phyloP scores from a whole-genome alignment of 2,888 invertebrate genomes.

The Dorcus parallelipipedus region DNA sequence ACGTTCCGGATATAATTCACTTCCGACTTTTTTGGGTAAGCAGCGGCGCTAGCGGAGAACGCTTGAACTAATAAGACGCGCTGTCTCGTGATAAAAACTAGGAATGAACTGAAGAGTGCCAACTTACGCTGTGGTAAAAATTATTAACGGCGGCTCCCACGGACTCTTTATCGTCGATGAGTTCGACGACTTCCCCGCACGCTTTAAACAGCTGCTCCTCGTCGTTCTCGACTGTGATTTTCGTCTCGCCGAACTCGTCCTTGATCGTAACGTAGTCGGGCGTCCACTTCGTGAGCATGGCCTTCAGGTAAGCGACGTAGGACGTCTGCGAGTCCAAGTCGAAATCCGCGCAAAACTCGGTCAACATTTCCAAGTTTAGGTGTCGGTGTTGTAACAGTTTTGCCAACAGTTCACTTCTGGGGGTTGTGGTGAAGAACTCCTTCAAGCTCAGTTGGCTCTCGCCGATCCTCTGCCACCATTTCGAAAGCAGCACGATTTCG shows the following conservation, averaged over 20 bases:
- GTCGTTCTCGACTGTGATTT: conserved; percentile 28
- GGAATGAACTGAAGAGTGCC: conserved; percentile 4
- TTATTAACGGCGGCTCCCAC: conserved; percentile 34
- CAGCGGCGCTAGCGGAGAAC: no score
- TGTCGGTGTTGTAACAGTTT: conserved; percentile 26
- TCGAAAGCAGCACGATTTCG: conserved; percentile 23
- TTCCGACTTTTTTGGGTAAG: no score
- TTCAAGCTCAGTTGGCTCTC: conserved; percentile 29
- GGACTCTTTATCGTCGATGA: conserved; percentile 38
- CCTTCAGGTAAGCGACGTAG: conserved; percentile 44
- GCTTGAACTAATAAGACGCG: no score
- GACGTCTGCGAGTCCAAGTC: conserved; percentile 43
- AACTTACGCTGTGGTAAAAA: conserved; percentile 34
- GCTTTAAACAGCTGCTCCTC: conserved; percentile 35
- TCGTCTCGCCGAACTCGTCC: conserved; percentile 31
- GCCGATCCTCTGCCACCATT: conserved; percentile 38
- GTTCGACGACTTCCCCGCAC: conserved; percentile 39
- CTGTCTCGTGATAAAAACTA: no score
- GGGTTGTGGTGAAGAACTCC: conserved; percentile 30
- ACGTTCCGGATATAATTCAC: no score
- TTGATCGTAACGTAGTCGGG: conserved; percentile 40
- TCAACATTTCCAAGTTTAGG: conserved; percentile 30
- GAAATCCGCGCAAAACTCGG: conserved; percentile 50
- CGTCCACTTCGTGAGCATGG: conserved; percentile 47
- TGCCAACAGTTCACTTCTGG: conserved; percentile 16